Evolutionary conservation across 1,140 invertebrate species (phyloP), one percentile per base, ranked within the genome.

Genomic region (Hetaerina americana): DNA sequence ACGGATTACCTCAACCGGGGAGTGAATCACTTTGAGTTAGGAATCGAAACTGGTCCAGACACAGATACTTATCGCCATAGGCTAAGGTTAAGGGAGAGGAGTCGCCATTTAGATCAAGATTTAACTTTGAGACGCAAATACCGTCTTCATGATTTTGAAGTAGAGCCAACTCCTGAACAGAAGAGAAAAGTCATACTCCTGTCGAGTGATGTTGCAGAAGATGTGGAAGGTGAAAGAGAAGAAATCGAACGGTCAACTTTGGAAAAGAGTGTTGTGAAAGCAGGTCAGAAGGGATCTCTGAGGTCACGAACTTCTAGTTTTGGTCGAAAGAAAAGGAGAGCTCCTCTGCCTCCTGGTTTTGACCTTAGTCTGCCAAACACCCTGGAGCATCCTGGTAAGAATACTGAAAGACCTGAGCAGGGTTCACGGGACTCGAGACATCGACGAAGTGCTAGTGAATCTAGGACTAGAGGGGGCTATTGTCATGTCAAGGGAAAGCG

Each of bases 401-500:
- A 25, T 26, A 24, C 12, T 26, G 67, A 68, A 28, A 68, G 18
- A 57, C 71, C 74, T 31, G 77, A 76, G 76, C 66, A 76, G 80
- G 75, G 76, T 78, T 72, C 77, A 81, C 69, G 78, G 81, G 71
- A 76, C 80, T 24, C 77, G 73, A 66, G 72, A 79, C 68, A 70
- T 82, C 1, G 76, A 72, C 79, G 84, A 73, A 85, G 85, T 10
- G 79, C 83, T 2, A 87, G 87, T 77, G 86, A 87, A 77, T 83
- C 79, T 27, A 81, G 78, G 66, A 84, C 80, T 78, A 79, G 75
- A 78, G 80, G 77, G 71, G 81, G 78, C 73, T 84, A 79, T 77
- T 81, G 77, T 3, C 88, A 91, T 78, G 89, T 91, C 0, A 89
- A 89, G 74, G 89, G 89, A 15, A 92, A 92, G 76, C 80, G 90